A percentile compares a stretch with the other conserved stretches of the same genome.
phyloP scores from a whole-genome alignment of 2,888 invertebrate species.

The Anodontia alba region DNA sequence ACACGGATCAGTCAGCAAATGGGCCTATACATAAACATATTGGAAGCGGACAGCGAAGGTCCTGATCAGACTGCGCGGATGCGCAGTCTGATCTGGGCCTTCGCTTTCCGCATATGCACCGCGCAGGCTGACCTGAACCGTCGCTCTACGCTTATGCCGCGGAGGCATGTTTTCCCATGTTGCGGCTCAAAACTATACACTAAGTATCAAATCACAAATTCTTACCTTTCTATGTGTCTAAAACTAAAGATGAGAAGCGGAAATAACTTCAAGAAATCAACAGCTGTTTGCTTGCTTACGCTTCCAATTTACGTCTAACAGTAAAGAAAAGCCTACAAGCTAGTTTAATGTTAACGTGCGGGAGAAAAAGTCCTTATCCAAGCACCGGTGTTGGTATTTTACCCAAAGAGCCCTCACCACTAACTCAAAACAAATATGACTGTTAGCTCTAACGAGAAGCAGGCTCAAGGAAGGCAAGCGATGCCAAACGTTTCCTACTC shows the following conservation, averaged over 20 bases:
- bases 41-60: too few relatives aligned
- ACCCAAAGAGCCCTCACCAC: neutral
- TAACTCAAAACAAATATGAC: constrained; percentile 12
- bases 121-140: too few relatives aligned
- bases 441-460: neutral
- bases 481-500: constrained; percentile 45
- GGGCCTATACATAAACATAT: too few relatives aligned
- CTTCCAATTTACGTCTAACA: neutral
- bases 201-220: neutral
- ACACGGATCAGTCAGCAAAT: too few relatives aligned
- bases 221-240: constrained; percentile 5
- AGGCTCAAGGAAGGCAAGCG: neutral
- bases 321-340: neutral
- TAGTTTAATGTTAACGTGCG: neutral
- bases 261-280: neutral
- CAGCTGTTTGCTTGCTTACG: neutral
- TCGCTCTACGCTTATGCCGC: too few relatives aligned
- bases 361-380: neutral
- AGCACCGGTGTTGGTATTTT: neutral
- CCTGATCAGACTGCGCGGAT: too few relatives aligned
- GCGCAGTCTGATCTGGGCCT: too few relatives aligned
- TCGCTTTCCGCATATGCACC: too few relatives aligned
- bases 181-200: too few relatives aligned
- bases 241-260: neutral
- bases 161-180: too few relatives aligned